Evolutionary conservation across 2,797 vertebrate genomes (phyloP).

Genomic region (Crypturellus tataupa): DNA sequence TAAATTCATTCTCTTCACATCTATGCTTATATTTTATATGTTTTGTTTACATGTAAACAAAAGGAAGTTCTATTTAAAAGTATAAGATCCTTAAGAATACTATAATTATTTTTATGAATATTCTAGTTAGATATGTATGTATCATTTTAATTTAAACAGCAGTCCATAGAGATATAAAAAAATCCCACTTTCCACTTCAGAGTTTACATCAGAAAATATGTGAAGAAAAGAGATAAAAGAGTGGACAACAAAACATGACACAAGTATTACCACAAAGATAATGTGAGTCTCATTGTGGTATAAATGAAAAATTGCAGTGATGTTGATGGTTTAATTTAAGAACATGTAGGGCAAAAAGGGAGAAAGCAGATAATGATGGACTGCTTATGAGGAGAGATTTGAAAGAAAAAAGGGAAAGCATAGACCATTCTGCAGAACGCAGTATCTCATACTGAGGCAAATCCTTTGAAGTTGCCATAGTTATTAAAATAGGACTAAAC

Average conservation of each 20-base stretch:
- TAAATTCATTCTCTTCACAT: neutral
- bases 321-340: slow-evolving; percentile 18
- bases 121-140: slow-evolving; percentile 53
- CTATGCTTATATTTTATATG: neutral
- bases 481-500: slow-evolving; percentile 17
- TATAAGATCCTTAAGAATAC: slow-evolving; percentile 19
- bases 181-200: neutral
- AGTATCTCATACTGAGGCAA: neutral
- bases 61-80: slow-evolving; percentile 21
- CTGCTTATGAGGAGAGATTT: slow-evolving; percentile 21
- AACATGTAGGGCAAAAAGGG: neutral
- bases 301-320: slow-evolving; percentile 16
- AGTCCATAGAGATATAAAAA: slow-evolving; percentile 37
- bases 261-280: neutral
- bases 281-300: neutral
- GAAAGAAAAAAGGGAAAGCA: neutral
- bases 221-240: neutral
- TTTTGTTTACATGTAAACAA: neutral
- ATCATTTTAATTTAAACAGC: slow-evolving; percentile 54
- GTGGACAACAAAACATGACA: neutral
- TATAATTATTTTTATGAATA: slow-evolving; percentile 53
- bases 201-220: slow-evolving; percentile 20
- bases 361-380: neutral
- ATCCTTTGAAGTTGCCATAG: neutral
- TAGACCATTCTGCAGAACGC: neutral